Evolutionary conservation across 2,888 invertebrate species (phyloP).

Genomic region (Cyclophora albipunctata): DNA sequence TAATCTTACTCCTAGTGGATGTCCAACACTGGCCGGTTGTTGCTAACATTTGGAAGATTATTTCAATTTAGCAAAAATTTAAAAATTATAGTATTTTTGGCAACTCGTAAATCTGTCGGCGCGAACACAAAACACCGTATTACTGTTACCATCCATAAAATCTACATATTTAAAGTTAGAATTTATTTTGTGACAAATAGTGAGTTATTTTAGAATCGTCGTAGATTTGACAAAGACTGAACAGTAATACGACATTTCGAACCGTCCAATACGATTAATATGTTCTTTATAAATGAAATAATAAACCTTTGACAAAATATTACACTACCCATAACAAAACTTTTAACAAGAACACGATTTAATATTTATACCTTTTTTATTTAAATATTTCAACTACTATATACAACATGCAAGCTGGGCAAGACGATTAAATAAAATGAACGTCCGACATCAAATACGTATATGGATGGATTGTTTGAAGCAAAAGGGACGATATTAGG

Average conservation of each 20-base stretch:
- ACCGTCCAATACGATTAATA: too few species aligned
- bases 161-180: constrained; percentile 29
- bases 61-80: constrained; percentile 46
- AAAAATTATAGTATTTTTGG: constrained; percentile 45
- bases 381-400: constrained; percentile 38
- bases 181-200: constrained; percentile 47
- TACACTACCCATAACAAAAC: constrained; percentile 64
- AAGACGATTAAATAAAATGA: constrained; percentile 59
- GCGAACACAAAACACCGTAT: constrained; percentile 35
- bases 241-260: too few species aligned
- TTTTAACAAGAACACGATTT: constrained; percentile 63
- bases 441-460: constrained; percentile 49
- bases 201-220: constrained; percentile 32
- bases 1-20: constrained; percentile 68
- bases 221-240: too few species aligned
- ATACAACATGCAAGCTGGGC: constrained; percentile 68
- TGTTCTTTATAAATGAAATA: constrained; percentile 19
- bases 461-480: constrained; percentile 65
- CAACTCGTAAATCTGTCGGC: constrained; percentile 30
- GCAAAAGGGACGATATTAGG: constrained; percentile 56
- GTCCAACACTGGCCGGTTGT: constrained; percentile 68
- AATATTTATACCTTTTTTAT: constrained; percentile 35
- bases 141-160: constrained; percentile 30
- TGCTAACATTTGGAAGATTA: constrained; percentile 49
- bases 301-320: constrained; percentile 38